Percentiles rank a stretch among this genome's conserved stretches.
Evolutionary conservation across 2,888 invertebrate species (phyloP).

Genomic region (Lithophane socia): DNA sequence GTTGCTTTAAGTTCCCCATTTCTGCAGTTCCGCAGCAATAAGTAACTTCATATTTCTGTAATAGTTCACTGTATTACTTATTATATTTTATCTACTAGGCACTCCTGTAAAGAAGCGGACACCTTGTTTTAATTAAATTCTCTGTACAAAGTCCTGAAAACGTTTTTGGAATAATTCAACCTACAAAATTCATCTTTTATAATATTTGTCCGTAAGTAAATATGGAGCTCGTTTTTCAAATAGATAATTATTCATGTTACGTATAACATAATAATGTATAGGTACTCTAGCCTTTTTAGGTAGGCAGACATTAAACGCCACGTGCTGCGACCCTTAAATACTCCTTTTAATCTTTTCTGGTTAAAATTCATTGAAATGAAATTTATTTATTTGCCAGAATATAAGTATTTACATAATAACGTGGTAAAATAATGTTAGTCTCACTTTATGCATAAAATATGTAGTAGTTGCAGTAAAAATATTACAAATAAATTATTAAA

Average conservation of each 20-base stretch:
- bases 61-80: conserved; percentile 1
- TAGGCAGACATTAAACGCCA: no score
- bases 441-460: no score
- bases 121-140: conserved; percentile 28
- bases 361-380: no score
- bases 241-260: background rate
- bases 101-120: background rate
- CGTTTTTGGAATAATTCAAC: background rate
- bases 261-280: no score
- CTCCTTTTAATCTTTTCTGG: no score
- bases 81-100: background rate
- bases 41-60: conserved; percentile 20
- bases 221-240: background rate
- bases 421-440: no score
- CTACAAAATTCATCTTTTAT: background rate
- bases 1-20: conserved; percentile 5
- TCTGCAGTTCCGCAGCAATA: conserved; percentile 1
- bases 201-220: background rate
- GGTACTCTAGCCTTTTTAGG: no score
- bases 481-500: background rate
- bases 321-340: no score
- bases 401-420: no score
- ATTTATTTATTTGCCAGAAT: no score
- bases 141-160: conserved; percentile 1
- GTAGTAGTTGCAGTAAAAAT: background rate